Percentiles rank a stretch among this genome's conserved stretches.
Evolutionary conservation across 2,888 invertebrate species (phyloP).

Genomic region (Scaptomyza polygonia): DNA sequence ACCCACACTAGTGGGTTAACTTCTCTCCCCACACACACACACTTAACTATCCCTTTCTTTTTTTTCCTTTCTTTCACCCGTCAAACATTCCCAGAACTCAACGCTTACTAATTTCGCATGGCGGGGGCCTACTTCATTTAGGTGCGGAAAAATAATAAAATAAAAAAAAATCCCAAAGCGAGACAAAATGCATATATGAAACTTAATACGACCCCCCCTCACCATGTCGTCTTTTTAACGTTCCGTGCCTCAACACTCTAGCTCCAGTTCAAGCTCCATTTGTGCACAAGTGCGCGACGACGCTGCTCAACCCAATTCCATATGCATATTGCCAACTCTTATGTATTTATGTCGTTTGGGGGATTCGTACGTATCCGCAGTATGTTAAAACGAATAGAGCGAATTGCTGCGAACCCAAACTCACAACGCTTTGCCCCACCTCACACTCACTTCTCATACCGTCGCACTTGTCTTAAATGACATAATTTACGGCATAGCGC

Average conservation of each 20-base stretch:
- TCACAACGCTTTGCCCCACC: background rate
- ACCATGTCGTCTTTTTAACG: no score
- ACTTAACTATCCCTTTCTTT: constrained; percentile 1
- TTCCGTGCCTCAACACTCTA: no score
- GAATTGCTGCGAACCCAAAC: constrained; percentile 31
- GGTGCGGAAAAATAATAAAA: constrained; percentile 2
- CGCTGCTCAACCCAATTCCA: constrained; percentile 75
- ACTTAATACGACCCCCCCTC: constrained; percentile 17
- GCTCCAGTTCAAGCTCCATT: constrained; percentile 19
- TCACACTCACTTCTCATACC: background rate
- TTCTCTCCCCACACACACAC: background rate
- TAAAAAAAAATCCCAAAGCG: constrained; percentile 23
- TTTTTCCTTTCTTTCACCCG: constrained; percentile 11
- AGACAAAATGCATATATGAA: constrained; percentile 76
- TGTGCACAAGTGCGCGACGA: constrained; percentile 49
- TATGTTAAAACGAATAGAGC: constrained; percentile 60
- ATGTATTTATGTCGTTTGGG: constrained; percentile 57
- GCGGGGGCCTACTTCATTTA: constrained; percentile 61
- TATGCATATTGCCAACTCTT: constrained; percentile 57
- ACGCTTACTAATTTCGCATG: constrained; percentile 76
- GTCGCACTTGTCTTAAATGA: constrained; percentile 75
- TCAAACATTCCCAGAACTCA: constrained; percentile 68
- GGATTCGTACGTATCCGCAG: constrained; percentile 62
- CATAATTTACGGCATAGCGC: constrained; percentile 78
- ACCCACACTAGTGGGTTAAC: constrained; percentile 2